Base-by-base conservation (phyloP, 2,797 vertebrate species). In the Hydrocynus forskahlii region DNA sequence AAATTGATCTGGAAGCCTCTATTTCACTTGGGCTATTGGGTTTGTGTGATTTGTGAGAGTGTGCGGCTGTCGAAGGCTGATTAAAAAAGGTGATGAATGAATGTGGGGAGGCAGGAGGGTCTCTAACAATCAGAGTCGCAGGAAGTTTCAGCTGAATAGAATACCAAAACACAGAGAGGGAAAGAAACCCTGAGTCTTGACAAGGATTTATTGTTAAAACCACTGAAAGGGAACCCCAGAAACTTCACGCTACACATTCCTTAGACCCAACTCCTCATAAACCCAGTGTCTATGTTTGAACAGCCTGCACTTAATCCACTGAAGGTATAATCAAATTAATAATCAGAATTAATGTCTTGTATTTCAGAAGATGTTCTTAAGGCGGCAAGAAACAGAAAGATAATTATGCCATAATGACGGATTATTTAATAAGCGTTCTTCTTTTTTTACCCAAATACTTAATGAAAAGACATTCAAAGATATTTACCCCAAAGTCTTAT, bases 51-150 rank as follows among this genome's bases (percentile, higher is more conserved):
- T 81, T 77, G 81, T 66, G 59, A 67, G 54, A 68, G 62, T 63
- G 68, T 77, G 84, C 43, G 54, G 21, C 76, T 82, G 80, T 82
- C 76, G 69, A 63, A 81, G 48, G 64, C 79, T 81, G 75, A 83
- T 81, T 80, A 76, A 57, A 71, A 57, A 60, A 85, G 40, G 59
- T 83, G 76, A 81, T 81, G 38, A 83, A 81, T 79, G 84, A 78
- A 55, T 17, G 21, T 50, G 9, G 35, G 45, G 21, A 75, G 43
- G 71, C 57, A 70, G 57, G 45, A 52, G 54, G 62, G 60, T 55
- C 25, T 48, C 38, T 73, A 76, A 75, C 73, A 38, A 68, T 79
- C 64, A 68, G 29, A 79, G 59, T 7, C 8, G 21, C 43, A 2
- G 59, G 57, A 78, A 71, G 50, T 66, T 67, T 40, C 50, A 52